Evolutionary conservation across 2,113 vertebrate species (phyloP).

Genomic region (Turdus rufiventris): DNA sequence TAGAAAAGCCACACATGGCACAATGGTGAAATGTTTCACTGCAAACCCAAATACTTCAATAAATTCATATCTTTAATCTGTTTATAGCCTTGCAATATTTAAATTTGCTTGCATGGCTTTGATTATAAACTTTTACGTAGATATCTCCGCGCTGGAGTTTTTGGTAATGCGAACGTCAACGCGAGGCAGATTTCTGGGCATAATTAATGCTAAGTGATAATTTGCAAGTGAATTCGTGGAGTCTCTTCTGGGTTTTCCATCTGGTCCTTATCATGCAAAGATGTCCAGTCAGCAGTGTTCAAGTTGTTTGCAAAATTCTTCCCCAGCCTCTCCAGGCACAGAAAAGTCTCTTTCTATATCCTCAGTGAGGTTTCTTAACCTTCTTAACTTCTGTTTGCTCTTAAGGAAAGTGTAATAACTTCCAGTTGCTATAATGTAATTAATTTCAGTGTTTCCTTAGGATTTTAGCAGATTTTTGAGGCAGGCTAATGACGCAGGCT

Average conservation of each 20-base stretch:
- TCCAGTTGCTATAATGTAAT: background rate
- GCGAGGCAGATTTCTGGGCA: conserved; percentile 40
- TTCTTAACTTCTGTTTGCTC: background rate
- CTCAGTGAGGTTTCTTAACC: background rate
- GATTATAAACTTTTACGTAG: conserved; percentile 56
- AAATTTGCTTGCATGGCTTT: conserved; percentile 37
- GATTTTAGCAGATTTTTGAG: background rate
- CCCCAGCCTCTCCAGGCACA: background rate
- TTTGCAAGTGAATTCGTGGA: conserved; percentile 60
- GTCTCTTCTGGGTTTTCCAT: conserved; percentile 63
- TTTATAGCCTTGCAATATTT: conserved; percentile 50
- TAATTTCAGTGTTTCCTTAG: background rate
- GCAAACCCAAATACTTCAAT: conserved; percentile 39
- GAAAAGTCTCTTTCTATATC: background rate
- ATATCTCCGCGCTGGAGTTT: background rate
- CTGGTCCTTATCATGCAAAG: conserved; percentile 63
- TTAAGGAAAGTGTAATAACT: background rate
- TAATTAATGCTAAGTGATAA: conserved; percentile 58
- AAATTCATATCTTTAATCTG: conserved; percentile 57
- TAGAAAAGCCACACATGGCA: conserved; percentile 41
- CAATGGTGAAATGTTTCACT: conserved; percentile 8
- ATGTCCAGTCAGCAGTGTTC: conserved; percentile 56
- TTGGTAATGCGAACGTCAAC: conserved; percentile 36
- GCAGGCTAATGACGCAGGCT: background rate
- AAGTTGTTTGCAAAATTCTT: conserved; percentile 12